A percentile compares a stretch with the other conserved stretches of the same genome.
Evolutionary conservation across 2,888 invertebrate genomes (phyloP).

Genomic region (Helobdella robusta): DNA sequence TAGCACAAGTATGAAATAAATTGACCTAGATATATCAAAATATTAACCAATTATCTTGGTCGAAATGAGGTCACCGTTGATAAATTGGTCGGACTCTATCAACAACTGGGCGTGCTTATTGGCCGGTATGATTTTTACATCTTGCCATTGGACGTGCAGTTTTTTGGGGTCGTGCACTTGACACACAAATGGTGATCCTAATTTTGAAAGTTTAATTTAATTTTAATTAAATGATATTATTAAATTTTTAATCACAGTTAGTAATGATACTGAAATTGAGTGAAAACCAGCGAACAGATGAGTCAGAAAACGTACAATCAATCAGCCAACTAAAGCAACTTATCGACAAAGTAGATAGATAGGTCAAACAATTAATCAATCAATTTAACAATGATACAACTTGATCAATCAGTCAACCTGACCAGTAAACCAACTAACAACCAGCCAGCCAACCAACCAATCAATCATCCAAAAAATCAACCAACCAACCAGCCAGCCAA

Average conservation of each 20-base stretch:
- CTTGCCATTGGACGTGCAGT: constrained; percentile 1
- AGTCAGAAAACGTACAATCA: too few species aligned
- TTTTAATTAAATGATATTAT: background rate
- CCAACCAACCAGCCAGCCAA: too few species aligned
- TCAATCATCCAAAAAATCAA: too few species aligned
- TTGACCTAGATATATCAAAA: too few species aligned
- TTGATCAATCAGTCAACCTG: too few species aligned
- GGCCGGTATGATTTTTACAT: background rate
- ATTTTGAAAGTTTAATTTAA: background rate
- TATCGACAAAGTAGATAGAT: too few species aligned
- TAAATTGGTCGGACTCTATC: background rate
- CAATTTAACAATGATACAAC: too few species aligned
- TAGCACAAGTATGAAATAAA: too few species aligned
- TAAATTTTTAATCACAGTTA: background rate
- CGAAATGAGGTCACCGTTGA: background rate
- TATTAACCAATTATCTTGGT: constrained; percentile 12
- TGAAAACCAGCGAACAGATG: background rate
- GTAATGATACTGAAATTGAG: background rate
- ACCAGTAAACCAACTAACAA: too few species aligned
- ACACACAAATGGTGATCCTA: constrained; percentile 2
- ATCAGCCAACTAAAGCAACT: too few species aligned
- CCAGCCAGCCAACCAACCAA: too few species aligned
- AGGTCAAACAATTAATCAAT: too few species aligned
- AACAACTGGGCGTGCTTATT: background rate
- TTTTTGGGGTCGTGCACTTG: constrained; percentile 10